Conservation (phyloP, 2,888 invertebrate genomes). For the Schrankia costaestrigalis region DNA sequence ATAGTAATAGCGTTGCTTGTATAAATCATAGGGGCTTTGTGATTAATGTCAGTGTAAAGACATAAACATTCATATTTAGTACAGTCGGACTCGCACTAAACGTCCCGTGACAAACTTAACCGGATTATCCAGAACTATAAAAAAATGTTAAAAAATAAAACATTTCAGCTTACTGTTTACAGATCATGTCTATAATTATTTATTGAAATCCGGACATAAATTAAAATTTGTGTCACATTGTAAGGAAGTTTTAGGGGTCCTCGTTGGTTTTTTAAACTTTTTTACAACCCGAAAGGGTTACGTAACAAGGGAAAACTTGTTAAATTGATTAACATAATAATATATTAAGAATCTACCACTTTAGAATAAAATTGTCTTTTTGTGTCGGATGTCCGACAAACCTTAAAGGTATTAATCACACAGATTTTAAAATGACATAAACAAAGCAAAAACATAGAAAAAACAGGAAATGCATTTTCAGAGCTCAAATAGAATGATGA, state of each 20-base stretch:
- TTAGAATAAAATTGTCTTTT: too few species aligned
- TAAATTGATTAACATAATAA: too few species aligned
- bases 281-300: too few species aligned
- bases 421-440: too few species aligned
- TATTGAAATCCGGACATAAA: constrained; percentile 73
- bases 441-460: too few species aligned
- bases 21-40: constrained; percentile 75
- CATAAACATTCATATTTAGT: constrained; percentile 77
- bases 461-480: too few species aligned
- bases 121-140: constrained; percentile 55
- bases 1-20: constrained; percentile 45
- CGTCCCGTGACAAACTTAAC: constrained; percentile 55
- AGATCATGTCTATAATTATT: constrained; percentile 64
- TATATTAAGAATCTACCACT: too few species aligned
- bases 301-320: too few species aligned
- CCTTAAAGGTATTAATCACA: too few species aligned
- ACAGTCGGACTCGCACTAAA: constrained; percentile 45
- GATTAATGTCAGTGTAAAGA: constrained; percentile 74
- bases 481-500: too few species aligned
- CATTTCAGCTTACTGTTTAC: constrained; percentile 69
- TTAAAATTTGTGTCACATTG: constrained; percentile 39
- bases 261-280: too few species aligned
- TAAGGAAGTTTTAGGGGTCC: constrained; percentile 33
- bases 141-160: constrained; percentile 61
- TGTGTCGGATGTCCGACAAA: too few species aligned